phyloP scores from a whole-genome alignment of 2,113 vertebrate species.

The Uria lomvia region DNA sequence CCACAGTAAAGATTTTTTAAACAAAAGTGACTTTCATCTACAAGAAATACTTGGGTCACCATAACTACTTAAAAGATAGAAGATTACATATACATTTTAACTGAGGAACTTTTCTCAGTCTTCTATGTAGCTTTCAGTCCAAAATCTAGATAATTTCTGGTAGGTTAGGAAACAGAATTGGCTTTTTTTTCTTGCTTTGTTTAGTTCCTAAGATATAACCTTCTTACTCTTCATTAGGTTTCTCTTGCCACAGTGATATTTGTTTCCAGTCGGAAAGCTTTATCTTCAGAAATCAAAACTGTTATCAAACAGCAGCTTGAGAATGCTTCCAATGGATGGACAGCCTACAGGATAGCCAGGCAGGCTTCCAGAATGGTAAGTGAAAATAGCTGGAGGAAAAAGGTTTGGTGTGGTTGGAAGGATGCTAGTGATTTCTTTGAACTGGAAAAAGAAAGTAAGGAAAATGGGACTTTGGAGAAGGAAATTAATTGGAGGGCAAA shows the following conservation, averaged over 20 bases:
- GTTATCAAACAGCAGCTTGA: conserved; percentile 95
- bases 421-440: background rate
- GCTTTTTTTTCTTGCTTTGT: background rate
- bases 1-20: background rate
- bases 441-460: background rate
- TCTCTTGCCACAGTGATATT: conserved; percentile 97
- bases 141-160: background rate
- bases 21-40: background rate
- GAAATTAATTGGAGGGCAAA: background rate
- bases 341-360: conserved; percentile 93
- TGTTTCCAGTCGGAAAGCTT: conserved; percentile 92
- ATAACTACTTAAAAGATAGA: background rate
- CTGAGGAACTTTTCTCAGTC: too few relatives aligned
- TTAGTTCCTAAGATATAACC: background rate
- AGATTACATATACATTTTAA: too few relatives aligned
- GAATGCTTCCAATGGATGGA: conserved; percentile 94
- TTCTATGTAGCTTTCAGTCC: background rate
- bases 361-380: conserved; percentile 97
- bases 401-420: background rate
- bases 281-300: conserved; percentile 88
- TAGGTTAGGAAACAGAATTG: background rate
- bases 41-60: background rate
- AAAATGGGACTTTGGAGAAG: background rate
- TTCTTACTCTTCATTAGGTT: conserved; percentile 73
- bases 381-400: background rate